Evolutionary conservation across 1,140 invertebrate species (phyloP).

Genomic region (Lordiphosa mommai): DNA sequence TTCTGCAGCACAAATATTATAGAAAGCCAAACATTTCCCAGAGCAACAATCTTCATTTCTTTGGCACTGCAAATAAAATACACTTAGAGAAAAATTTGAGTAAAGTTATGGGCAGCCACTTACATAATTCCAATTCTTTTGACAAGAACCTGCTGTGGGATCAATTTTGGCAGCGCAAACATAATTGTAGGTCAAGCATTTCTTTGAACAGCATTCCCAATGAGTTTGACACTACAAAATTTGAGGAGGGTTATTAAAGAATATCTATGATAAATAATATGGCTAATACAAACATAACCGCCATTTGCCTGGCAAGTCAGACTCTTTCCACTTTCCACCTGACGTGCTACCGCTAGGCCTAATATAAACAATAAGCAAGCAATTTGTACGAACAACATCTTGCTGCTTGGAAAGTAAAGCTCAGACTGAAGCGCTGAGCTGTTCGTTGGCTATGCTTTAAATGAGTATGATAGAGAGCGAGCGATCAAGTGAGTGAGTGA

Average conservation of each 20-base stretch:
- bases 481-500: background rate
- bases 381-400: constrained; percentile 30
- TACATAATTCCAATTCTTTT: background rate
- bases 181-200: constrained; percentile 62
- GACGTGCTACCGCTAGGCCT: constrained; percentile 1
- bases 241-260: background rate
- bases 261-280: background rate
- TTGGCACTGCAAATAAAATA: background rate
- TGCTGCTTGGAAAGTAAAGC: constrained; percentile 27
- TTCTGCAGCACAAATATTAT: background rate
- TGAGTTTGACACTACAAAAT: constrained; percentile 57
- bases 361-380: constrained; percentile 17
- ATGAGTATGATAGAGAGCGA: constrained; percentile 3
- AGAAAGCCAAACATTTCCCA: background rate
- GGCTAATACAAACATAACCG: constrained; percentile 47
- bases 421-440: constrained; percentile 29
- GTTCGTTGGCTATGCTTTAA: constrained; percentile 14
- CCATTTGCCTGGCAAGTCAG: constrained; percentile 29
- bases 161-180: constrained; percentile 20
- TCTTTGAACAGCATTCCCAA: constrained; percentile 63
- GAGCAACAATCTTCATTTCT: background rate
- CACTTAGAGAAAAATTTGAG: background rate
- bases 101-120: background rate
- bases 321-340: background rate
- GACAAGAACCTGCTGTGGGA: background rate